These are phyloP conservation scores for Campopleginae sp. DNA, from an alignment of 2,888 invertebrate genomes.

Conservation along the genomic window DNA sequence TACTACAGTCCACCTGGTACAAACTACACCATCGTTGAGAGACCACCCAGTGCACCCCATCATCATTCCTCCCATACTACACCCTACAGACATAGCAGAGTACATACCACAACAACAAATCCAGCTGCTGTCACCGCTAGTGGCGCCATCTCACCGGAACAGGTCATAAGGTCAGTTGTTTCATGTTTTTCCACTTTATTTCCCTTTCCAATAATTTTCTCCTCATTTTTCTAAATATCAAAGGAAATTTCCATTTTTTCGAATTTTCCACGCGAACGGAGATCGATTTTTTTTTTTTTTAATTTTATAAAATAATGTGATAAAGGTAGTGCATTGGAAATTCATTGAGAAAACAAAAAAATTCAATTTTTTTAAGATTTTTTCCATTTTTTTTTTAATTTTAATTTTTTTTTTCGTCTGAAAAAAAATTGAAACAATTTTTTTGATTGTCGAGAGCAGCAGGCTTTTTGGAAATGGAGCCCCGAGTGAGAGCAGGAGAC, in stretches of 20 bases:
- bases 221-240: no score
- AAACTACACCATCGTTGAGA: constrained; percentile 94
- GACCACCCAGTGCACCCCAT: constrained; percentile 90
- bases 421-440: neutral
- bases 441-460: constrained; percentile 27
- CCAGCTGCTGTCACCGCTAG: constrained; percentile 85
- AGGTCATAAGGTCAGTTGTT: constrained; percentile 86
- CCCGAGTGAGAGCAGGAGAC: constrained; percentile 77
- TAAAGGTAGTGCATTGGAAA: neutral
- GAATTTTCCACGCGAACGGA: no score
- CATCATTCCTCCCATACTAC: constrained; percentile 88
- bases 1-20: constrained; percentile 96
- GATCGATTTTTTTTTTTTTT: no score
- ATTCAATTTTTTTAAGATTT: no score
- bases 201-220: neutral
- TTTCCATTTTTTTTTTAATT: no score
- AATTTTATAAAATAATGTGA: no score
- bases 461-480: constrained; percentile 83
- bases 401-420: neutral
- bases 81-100: constrained; percentile 80
- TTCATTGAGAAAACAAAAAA: no score
- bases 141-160: constrained; percentile 91
- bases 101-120: constrained; percentile 69
- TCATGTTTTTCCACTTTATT: constrained; percentile 6
- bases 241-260: no score